Percentiles rank a stretch among this genome's conserved stretches.
phyloP scores from a whole-genome alignment of 2,797 vertebrate genomes.

The Ispidina picta region DNA sequence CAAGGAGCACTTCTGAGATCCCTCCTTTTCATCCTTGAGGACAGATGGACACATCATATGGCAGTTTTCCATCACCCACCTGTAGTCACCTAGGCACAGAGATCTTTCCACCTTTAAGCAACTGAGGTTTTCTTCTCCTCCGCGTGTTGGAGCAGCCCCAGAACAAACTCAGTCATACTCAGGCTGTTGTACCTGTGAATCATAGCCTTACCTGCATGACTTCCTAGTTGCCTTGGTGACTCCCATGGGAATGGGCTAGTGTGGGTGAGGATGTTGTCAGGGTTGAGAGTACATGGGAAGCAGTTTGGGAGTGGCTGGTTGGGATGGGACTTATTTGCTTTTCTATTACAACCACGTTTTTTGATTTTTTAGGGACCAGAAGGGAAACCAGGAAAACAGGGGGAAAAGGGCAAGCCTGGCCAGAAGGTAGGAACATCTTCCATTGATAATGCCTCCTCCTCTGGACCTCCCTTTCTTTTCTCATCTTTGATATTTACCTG shows the following conservation, averaged over 20 bases:
- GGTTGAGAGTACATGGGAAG: neutral
- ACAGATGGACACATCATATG: neutral
- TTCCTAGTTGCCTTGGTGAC: neutral
- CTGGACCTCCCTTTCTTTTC: neutral
- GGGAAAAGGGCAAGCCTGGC: slow-evolving; percentile 90
- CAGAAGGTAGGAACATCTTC: slow-evolving; percentile 82
- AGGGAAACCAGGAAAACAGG: slow-evolving; percentile 93
- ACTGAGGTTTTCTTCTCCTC: neutral
- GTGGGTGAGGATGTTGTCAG: neutral
- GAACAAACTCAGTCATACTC: neutral
- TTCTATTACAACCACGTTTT: neutral
- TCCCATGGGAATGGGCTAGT: neutral
- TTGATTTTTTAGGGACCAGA: slow-evolving; percentile 86
- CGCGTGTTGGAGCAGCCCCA: neutral
- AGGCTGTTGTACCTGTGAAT: neutral
- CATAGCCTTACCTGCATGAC: neutral
- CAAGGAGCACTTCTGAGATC: neutral
- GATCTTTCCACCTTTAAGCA: neutral
- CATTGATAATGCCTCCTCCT: accelerated
- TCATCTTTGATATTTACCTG: neutral
- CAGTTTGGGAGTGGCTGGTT: neutral
- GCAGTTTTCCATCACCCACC: neutral
- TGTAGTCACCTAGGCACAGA: neutral
- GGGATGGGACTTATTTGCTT: neutral
- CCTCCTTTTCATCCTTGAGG: neutral